A percentile compares a stretch with the other conserved stretches of the same genome.
Conservation (phyloP, 2,113 vertebrate species). For the Neotoma lepida region DNA sequence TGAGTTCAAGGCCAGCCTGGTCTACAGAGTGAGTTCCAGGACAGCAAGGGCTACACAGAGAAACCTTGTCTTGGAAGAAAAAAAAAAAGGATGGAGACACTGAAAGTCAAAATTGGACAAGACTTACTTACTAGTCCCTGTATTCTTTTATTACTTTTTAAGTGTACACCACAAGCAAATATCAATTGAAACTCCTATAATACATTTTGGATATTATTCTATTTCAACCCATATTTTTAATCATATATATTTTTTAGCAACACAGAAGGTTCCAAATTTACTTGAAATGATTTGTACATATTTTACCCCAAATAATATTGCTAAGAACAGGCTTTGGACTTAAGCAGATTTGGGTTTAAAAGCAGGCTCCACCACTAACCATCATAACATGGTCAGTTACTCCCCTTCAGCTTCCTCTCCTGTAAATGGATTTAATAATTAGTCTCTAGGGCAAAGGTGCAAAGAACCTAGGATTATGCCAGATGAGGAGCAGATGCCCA, state of each 20-base stretch:
- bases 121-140: not conserved
- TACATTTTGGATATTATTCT: not conserved
- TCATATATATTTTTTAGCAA: slow-evolving; percentile 25
- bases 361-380: not conserved
- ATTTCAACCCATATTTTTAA: slow-evolving; percentile 5
- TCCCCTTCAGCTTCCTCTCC: not conserved
- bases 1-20: too few relatives aligned
- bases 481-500: not conserved
- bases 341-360: not conserved
- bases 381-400: not conserved
- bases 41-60: too few relatives aligned
- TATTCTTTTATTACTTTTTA: not conserved
- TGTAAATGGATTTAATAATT: not conserved
- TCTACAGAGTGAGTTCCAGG: too few relatives aligned
- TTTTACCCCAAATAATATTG: slow-evolving; percentile 35
- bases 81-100: not conserved
- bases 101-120: not conserved
- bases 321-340: not conserved
- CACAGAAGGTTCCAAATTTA: not conserved
- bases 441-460: not conserved
- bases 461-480: not conserved
- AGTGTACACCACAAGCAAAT: not conserved
- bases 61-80: too few relatives aligned
- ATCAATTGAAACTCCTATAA: not conserved
- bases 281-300: not conserved